Percentiles rank a stretch among this genome's conserved stretches.
These are phyloP conservation scores for Falcaria lacertinaria DNA, from an alignment of 2,888 invertebrate genomes.

Conservation along the genomic window DNA sequence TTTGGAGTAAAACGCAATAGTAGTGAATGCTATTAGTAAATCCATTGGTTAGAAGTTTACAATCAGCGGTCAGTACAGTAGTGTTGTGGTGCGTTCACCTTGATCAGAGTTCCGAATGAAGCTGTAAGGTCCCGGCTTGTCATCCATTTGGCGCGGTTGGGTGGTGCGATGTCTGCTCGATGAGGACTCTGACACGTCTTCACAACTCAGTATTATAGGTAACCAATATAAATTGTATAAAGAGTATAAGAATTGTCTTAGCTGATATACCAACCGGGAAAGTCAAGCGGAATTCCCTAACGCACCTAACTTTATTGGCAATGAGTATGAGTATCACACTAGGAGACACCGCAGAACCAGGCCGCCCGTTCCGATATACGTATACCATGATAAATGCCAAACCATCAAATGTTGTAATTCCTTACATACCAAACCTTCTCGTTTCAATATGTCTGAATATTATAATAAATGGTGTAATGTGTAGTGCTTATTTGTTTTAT, in stretches of 20 bases:
- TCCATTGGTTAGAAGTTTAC: too few species aligned
- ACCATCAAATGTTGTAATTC: background rate
- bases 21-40: too few species aligned
- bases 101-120: background rate
- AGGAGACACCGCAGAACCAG: too few species aligned
- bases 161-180: background rate
- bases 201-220: background rate
- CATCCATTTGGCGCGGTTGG: background rate
- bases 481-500: constrained; percentile 14
- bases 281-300: too few species aligned
- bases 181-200: background rate
- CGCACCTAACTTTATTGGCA: too few species aligned
- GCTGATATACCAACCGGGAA: too few species aligned
- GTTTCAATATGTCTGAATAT: constrained; percentile 18
- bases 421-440: constrained; percentile 15
- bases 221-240: too few species aligned
- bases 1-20: too few species aligned
- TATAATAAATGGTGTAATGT: constrained; percentile 38
- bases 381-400: background rate
- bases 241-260: too few species aligned
- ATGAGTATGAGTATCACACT: too few species aligned
- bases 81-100: background rate
- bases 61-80: too few species aligned
- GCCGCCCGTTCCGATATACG: background rate
- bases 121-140: background rate